Percentiles rank a stretch among this genome's conserved stretches.
These are phyloP conservation scores for Pelecanus crispus DNA, from an alignment of 2,113 vertebrate genomes.

Conservation along the genomic window DNA sequence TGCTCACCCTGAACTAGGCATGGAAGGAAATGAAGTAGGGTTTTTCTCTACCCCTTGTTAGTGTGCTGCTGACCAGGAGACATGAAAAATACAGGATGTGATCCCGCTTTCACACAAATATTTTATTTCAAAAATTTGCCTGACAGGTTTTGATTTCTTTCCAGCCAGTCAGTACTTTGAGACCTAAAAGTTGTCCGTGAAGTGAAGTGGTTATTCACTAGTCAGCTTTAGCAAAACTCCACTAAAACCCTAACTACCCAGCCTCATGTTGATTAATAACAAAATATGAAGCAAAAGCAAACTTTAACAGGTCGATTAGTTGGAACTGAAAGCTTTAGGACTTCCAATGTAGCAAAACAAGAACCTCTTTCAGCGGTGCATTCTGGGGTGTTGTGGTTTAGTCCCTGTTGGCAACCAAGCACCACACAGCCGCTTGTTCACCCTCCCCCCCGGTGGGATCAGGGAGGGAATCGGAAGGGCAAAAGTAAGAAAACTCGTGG, in stretches of 20 bases:
- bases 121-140: background rate
- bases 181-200: background rate
- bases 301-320: background rate
- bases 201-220: background rate
- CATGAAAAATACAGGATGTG: accelerated
- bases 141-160: background rate
- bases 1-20: background rate
- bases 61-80: background rate
- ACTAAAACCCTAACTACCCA: background rate
- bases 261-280: background rate
- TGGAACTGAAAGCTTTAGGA: background rate
- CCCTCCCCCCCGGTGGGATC: too few species aligned
- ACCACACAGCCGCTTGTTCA: too few species aligned
- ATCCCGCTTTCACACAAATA: background rate
- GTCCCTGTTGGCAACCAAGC: too few species aligned
- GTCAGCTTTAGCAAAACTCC: background rate
- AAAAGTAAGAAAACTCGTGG: too few species aligned
- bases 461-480: too few species aligned
- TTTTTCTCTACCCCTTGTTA: background rate
- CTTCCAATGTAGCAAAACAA: background rate
- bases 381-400: too few species aligned
- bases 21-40: background rate
- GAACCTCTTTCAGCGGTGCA: background rate
- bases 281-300: background rate
- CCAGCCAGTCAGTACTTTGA: background rate